A percentile compares a stretch with the other conserved stretches of the same genome.
These are phyloP conservation scores for Torymus tubicola DNA, from an alignment of 2,888 invertebrate species.

Conservation along the genomic window DNA sequence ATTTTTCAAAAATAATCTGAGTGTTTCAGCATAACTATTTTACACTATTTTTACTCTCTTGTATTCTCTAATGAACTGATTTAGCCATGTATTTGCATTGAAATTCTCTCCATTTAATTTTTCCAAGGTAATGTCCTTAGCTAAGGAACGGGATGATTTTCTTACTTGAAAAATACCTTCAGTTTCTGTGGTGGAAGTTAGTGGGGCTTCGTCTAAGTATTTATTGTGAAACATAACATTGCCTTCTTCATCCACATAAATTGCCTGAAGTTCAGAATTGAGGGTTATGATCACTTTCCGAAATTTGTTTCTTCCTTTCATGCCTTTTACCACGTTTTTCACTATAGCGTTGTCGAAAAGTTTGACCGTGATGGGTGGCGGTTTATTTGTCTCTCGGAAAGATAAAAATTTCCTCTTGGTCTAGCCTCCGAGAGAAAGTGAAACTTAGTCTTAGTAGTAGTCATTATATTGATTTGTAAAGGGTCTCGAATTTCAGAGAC, in stretches of 20 bases:
- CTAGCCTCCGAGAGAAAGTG: too few species aligned
- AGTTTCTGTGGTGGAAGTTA: too few species aligned
- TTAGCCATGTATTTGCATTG: conserved; percentile 54
- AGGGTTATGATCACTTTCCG: conserved; percentile 56
- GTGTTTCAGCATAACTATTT: conserved; percentile 52
- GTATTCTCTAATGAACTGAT: conserved; percentile 54
- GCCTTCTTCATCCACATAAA: conserved; percentile 59
- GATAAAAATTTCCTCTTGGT: too few species aligned
- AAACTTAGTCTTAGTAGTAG: too few species aligned
- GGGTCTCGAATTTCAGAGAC: too few species aligned
- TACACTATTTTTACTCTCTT: conserved; percentile 51
- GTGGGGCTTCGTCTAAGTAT: conserved; percentile 45
- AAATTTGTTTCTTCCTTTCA: conserved; percentile 6
- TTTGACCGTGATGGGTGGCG: too few species aligned
- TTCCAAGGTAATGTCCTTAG: conserved; percentile 57
- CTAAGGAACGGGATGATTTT: conserved; percentile 35
- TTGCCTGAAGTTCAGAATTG: conserved; percentile 47
- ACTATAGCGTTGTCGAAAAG: too few species aligned
- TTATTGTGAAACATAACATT: conserved; percentile 56
- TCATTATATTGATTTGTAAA: too few species aligned
- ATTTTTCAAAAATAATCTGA: conserved; percentile 57
- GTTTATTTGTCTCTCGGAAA: too few species aligned
- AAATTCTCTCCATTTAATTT: conserved; percentile 56
- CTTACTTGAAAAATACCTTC: too few species aligned
- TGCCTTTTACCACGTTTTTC: conserved; percentile 51